Evolutionary conservation across 2,797 vertebrate species (phyloP).

Genomic region (Toxotes lorentzi): DNA sequence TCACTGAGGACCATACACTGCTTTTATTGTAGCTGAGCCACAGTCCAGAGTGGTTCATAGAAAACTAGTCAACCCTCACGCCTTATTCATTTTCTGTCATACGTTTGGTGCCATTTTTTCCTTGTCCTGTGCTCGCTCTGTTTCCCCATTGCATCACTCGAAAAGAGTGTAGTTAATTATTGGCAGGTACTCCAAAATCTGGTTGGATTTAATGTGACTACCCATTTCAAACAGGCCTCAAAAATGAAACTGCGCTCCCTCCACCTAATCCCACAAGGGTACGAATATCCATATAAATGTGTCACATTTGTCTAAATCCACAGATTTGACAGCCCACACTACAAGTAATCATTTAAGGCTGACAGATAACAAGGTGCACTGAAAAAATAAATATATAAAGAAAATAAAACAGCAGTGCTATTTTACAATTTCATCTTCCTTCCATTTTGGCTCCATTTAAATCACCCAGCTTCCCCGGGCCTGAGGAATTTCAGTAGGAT

Average conservation of each 20-base stretch:
- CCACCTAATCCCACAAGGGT: constrained; percentile 74
- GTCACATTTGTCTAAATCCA: constrained; percentile 76
- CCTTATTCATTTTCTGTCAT: constrained; percentile 56
- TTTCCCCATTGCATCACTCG: constrained; percentile 63
- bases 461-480: constrained; percentile 34
- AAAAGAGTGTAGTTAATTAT: constrained; percentile 61
- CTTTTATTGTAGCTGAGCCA: constrained; percentile 54
- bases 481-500: constrained; percentile 57
- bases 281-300: constrained; percentile 80
- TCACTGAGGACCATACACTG: constrained; percentile 40
- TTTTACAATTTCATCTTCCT: constrained; percentile 66
- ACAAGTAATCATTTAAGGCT: constrained; percentile 53
- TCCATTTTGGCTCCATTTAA: constrained; percentile 66
- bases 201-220: constrained; percentile 80
- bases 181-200: constrained; percentile 74
- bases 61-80: constrained; percentile 56
- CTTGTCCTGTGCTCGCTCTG: constrained; percentile 38
- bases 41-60: constrained; percentile 23
- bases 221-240: constrained; percentile 72
- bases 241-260: constrained; percentile 64
- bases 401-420: constrained; percentile 57
- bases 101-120: constrained; percentile 51
- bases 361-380: constrained; percentile 49
- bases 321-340: constrained; percentile 68
- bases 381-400: constrained; percentile 51